These are phyloP conservation scores for Tethea ocularis DNA, from an alignment of 2,888 invertebrate genomes.

Conservation along the genomic window DNA sequence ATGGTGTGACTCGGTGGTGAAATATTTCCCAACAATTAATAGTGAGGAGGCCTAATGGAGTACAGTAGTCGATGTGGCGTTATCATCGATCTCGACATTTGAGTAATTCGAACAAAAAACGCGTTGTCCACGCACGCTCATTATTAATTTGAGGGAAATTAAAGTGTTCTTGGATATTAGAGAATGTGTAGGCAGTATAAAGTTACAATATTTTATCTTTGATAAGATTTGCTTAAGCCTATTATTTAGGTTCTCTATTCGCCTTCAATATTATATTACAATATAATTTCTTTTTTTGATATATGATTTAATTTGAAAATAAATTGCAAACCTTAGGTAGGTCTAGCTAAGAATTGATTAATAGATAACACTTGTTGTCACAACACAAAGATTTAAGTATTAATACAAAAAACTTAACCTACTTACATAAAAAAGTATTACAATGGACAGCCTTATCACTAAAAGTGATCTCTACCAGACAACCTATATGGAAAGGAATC, in stretches of 20 bases:
- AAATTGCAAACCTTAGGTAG: too few relatives aligned
- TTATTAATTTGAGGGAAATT: slow-evolving; percentile 2
- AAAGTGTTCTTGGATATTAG: slow-evolving; percentile 4
- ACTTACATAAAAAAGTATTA: too few relatives aligned
- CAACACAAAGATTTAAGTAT: too few relatives aligned
- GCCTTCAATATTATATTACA: slow-evolving; percentile 1
- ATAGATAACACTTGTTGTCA: too few relatives aligned
- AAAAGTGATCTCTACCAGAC: too few relatives aligned
- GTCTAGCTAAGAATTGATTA: too few relatives aligned
- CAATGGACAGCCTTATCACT: too few relatives aligned
- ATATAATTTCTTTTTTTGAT: not conserved
- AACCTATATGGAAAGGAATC: too few relatives aligned
- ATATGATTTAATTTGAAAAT: too few relatives aligned
- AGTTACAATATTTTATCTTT: not conserved
- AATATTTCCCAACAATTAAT: slow-evolving; percentile 32
- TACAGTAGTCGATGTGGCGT: slow-evolving; percentile 49
- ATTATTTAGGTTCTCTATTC: not conserved
- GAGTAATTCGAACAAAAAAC: slow-evolving; percentile 46
- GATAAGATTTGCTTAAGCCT: not conserved
- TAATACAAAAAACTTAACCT: too few relatives aligned
- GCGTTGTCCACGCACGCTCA: slow-evolving; percentile 11
- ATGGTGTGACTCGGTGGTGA: slow-evolving; percentile 36
- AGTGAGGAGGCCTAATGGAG: slow-evolving; percentile 36
- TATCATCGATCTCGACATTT: slow-evolving; percentile 48
- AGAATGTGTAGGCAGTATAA: slow-evolving; percentile 2